phyloP scores from a whole-genome alignment of 2,113 vertebrate species.

The Microcebus lehilahytsara region DNA sequence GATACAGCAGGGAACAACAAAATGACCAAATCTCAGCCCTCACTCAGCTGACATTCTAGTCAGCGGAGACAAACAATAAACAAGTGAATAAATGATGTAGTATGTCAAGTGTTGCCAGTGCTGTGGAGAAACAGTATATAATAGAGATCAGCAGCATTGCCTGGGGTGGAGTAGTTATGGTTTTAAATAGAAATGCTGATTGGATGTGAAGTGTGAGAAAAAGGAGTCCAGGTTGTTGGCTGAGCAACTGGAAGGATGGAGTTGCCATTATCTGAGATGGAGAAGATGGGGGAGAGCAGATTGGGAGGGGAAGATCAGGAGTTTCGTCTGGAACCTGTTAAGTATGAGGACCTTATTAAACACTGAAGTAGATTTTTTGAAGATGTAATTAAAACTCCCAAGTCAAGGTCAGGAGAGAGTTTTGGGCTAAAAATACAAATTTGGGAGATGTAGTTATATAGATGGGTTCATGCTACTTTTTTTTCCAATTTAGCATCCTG shows the following conservation, averaged over 20 bases:
- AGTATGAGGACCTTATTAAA: slow-evolving; percentile 1
- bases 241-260: background rate
- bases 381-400: slow-evolving; percentile 17
- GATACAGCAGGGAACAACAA: background rate
- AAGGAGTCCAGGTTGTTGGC: background rate
- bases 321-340: background rate
- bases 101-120: background rate
- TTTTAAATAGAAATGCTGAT: slow-evolving; percentile 32
- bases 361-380: slow-evolving; percentile 12
- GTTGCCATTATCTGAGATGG: background rate
- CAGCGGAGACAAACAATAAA: slow-evolving; percentile 21
- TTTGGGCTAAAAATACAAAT: slow-evolving; percentile 25
- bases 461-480: background rate
- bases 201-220: background rate
- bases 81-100: background rate
- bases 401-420: background rate
- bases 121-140: background rate
- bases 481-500: slow-evolving; percentile 25
- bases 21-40: background rate
- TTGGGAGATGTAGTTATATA: background rate
- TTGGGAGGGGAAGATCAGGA: background rate
- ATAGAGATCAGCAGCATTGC: background rate
- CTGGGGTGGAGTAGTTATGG: background rate
- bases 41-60: background rate
- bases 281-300: background rate